These are phyloP conservation scores for Leptinotarsa haldemani DNA, from an alignment of 2,888 invertebrate species.

Conservation along the genomic window DNA sequence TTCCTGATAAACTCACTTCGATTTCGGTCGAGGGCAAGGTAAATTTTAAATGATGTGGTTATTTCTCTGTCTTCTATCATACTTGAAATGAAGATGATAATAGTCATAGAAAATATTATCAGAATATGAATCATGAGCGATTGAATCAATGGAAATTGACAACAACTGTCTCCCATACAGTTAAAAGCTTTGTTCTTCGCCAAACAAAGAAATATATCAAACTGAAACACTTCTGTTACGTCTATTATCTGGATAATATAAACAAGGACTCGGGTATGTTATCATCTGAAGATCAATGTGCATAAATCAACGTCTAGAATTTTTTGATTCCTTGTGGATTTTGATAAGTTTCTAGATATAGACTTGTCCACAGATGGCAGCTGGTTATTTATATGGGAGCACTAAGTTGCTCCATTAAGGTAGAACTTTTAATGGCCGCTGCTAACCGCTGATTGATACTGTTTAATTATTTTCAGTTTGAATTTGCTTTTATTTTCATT, in stretches of 20 bases:
- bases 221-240: slow-evolving; percentile 13
- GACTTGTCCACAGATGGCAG: slow-evolving; percentile 34
- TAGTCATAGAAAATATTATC: not conserved
- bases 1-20: no score
- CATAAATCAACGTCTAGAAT: slow-evolving; percentile 45
- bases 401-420: slow-evolving; percentile 40
- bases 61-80: no score
- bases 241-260: slow-evolving; percentile 31
- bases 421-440: slow-evolving; percentile 26
- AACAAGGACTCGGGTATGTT: slow-evolving; percentile 30
- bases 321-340: slow-evolving; percentile 44
- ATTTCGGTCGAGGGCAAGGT: no score
- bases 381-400: slow-evolving; percentile 44
- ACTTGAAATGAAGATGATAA: not conserved
- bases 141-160: not conserved
- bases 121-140: not conserved
- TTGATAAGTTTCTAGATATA: slow-evolving; percentile 43
- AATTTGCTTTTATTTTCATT: slow-evolving; percentile 12
- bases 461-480: slow-evolving; percentile 35
- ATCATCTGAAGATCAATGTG: slow-evolving; percentile 36
- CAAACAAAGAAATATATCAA: not conserved
- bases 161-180: not conserved
- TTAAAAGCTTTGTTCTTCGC: not conserved
- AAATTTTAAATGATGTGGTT: no score
- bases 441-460: slow-evolving; percentile 34